Percentiles rank a stretch among this genome's conserved stretches.
Conservation (phyloP, 2,888 invertebrate species). For the Chrysomela aeneicollis region DNA sequence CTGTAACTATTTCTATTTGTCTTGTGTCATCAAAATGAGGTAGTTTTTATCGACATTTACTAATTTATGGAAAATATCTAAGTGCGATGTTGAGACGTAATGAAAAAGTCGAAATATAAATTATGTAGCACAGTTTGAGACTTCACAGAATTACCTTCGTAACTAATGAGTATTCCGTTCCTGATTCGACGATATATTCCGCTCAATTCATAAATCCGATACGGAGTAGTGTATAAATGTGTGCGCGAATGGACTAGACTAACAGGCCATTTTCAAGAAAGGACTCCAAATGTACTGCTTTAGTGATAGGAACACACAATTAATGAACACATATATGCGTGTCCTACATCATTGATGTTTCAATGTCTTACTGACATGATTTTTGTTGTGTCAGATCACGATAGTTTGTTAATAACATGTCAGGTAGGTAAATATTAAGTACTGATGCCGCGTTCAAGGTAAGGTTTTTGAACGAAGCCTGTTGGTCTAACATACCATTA, state of each 20-base stretch:
- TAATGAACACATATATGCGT: no score
- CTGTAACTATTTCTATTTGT: neutral
- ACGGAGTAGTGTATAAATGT: slow-evolving; percentile 62
- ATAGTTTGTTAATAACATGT: no score
- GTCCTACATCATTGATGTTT: no score
- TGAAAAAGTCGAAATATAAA: slow-evolving; percentile 1
- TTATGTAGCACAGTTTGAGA: slow-evolving; percentile 22
- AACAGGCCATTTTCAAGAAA: slow-evolving; percentile 42
- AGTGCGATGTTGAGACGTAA: neutral
- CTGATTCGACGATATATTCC: slow-evolving; percentile 37
- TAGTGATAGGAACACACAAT: slow-evolving; percentile 8
- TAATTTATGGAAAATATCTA: neutral
- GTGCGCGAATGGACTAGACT: slow-evolving; percentile 58
- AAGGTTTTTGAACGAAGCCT: slow-evolving; percentile 37
- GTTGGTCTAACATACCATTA: slow-evolving; percentile 53
- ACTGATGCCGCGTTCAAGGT: slow-evolving; percentile 32
- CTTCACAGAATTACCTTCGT: slow-evolving; percentile 27
- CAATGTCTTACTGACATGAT: no score
- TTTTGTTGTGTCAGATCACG: no score
- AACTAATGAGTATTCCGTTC: slow-evolving; percentile 11
- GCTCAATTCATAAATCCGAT: slow-evolving; percentile 57
- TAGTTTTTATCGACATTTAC: slow-evolving; percentile 17
- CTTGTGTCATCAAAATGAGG: slow-evolving; percentile 25
- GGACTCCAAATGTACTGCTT: slow-evolving; percentile 29
- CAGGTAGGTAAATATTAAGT: slow-evolving; percentile 23